Evolutionary conservation across 2,888 invertebrate genomes (phyloP).

Genomic region (Chironomus tentans): DNA sequence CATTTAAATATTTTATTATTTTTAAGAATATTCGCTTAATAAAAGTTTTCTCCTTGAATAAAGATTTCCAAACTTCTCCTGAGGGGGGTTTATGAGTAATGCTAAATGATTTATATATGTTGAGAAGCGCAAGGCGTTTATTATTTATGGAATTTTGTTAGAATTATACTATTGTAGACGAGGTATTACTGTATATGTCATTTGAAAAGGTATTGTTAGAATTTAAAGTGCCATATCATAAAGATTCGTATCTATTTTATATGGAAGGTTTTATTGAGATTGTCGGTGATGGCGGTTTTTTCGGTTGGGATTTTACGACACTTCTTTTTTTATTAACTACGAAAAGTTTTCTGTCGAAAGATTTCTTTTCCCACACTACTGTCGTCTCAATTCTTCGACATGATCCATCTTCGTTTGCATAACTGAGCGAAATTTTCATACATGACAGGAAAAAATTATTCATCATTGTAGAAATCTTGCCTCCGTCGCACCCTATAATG

Average conservation of each 20-base stretch:
- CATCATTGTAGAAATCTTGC: too few relatives aligned
- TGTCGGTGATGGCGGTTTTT: neutral
- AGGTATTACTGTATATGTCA: slow-evolving; percentile 7
- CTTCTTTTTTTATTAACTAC: too few relatives aligned
- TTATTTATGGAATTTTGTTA: slow-evolving; percentile 26
- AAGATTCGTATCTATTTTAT: neutral
- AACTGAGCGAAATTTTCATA: too few relatives aligned
- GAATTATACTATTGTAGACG: neutral
- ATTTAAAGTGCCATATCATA: neutral
- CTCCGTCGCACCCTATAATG: too few relatives aligned
- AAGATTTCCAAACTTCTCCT: neutral
- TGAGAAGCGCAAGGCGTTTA: slow-evolving; percentile 10
- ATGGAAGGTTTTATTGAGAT: neutral
- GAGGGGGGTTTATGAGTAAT: slow-evolving; percentile 16
- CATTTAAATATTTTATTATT: slow-evolving; percentile 26
- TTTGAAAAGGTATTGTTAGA: neutral
- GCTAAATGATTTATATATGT: slow-evolving; percentile 26
- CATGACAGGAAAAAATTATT: too few relatives aligned
- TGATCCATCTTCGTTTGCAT: too few relatives aligned
- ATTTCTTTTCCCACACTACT: too few relatives aligned
- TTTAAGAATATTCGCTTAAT: slow-evolving; percentile 17
- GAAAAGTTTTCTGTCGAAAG: too few relatives aligned
- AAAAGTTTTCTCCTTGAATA: slow-evolving; percentile 17
- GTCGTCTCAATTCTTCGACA: too few relatives aligned
- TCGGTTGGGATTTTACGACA: neutral